phyloP scores from a whole-genome alignment of 1,140 invertebrate genomes.

The Drosophila lowei region DNA sequence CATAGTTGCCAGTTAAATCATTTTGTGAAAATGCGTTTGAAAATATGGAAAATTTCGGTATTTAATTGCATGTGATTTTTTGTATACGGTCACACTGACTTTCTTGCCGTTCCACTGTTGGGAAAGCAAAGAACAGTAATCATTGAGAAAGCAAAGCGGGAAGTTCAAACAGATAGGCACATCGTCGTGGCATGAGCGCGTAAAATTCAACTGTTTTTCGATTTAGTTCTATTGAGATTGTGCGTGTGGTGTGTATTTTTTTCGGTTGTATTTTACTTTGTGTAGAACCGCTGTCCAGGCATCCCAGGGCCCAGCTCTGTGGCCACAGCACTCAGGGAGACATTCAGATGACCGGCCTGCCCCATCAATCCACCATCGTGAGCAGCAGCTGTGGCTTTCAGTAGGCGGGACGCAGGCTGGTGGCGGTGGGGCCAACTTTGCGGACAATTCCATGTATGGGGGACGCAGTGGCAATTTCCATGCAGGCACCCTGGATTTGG shows the following conservation, averaged over 20 bases:
- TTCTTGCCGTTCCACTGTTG: too few species aligned
- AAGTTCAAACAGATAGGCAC: constrained; percentile 24
- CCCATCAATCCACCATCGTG: constrained; percentile 2
- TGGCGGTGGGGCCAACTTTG: constrained; percentile 2
- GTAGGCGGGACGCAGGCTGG: constrained; percentile 18
- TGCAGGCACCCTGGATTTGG: constrained; percentile 63
- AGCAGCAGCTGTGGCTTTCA: constrained; percentile 31
- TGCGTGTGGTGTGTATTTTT: constrained; percentile 17
- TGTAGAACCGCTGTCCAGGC: constrained; percentile 3
- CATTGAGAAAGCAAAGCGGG: constrained; percentile 55
- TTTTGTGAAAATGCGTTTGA: too few species aligned
- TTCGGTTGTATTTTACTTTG: constrained; percentile 2
- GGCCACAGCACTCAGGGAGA: constrained; percentile 68
- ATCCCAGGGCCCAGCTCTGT: constrained; percentile 23
- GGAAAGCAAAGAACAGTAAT: constrained; percentile 15
- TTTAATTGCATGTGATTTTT: too few species aligned
- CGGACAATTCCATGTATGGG: constrained; percentile 53
- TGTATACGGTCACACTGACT: too few species aligned
- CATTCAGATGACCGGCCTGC: constrained; percentile 64
- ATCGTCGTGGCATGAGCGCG: constrained; percentile 41
- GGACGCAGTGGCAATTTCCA: constrained; percentile 63
- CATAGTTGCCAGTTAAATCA: too few species aligned
- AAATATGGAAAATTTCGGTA: too few species aligned
- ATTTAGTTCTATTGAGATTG: not conserved
- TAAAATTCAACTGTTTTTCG: constrained; percentile 41